Evolutionary conservation across 2,113 vertebrate genomes (phyloP).

Genomic region (Cyphomyrus plagiostoma): DNA sequence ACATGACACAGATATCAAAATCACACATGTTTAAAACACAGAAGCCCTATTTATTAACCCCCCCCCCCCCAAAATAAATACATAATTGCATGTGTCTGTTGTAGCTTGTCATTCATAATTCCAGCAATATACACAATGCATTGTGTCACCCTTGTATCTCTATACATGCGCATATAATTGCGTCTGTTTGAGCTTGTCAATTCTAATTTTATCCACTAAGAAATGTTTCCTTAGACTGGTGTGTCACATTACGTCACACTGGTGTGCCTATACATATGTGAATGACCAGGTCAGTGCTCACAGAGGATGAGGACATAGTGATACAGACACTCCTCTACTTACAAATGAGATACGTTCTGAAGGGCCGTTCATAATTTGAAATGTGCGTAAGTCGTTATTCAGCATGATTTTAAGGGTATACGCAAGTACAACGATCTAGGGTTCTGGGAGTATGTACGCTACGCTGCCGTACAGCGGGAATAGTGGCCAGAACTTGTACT

Average conservation of each 20-base stretch:
- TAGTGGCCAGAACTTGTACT: too few species aligned
- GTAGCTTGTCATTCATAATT: not conserved
- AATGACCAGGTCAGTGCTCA: not conserved
- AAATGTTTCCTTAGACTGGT: not conserved
- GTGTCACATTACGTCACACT: not conserved
- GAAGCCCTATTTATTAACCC: not conserved
- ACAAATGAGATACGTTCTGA: too few species aligned
- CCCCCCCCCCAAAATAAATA: not conserved
- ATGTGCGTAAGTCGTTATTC: too few species aligned
- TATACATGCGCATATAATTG: not conserved
- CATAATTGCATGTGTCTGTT: not conserved
- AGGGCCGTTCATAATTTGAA: too few species aligned
- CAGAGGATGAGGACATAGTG: not conserved
- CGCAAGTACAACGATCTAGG: too few species aligned
- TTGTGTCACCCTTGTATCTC: not conserved
- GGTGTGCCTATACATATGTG: not conserved
- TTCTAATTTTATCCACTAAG: not conserved
- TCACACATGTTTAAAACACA: not conserved
- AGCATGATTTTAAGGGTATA: too few species aligned
- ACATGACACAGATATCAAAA: not conserved
- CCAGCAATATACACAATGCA: not conserved
- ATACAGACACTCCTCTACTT: too few species aligned
- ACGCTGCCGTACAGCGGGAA: too few species aligned
- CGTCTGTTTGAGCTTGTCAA: not conserved
- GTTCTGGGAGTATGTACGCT: too few species aligned